Percentiles rank a stretch among this genome's conserved stretches.
phyloP scores from a whole-genome alignment of 2,888 invertebrate species.

The Thymelicus sylvestris region DNA sequence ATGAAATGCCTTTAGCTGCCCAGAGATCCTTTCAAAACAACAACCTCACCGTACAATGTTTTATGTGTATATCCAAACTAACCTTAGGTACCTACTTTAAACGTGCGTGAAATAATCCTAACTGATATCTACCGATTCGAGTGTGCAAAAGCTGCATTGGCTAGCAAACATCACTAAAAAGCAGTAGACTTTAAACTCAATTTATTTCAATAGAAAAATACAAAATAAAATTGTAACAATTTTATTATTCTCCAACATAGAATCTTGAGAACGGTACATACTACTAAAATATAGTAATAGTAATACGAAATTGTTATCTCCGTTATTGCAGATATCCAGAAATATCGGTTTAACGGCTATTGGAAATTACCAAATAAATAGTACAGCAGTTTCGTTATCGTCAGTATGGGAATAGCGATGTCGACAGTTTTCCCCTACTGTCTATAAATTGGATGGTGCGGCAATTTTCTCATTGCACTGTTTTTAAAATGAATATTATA shows the following conservation, averaged over 20 bases:
- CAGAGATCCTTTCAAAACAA: no score
- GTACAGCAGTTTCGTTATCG: constrained; percentile 49
- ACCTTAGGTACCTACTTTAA: no score
- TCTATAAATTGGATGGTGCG: constrained; percentile 71
- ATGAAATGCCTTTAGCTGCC: no score
- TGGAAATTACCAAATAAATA: constrained; percentile 36
- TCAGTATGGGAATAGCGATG: constrained; percentile 63
- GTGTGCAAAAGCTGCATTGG: no score
- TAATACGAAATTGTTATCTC: neutral
- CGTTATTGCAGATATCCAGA: constrained; percentile 1
- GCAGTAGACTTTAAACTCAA: neutral
- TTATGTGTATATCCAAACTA: no score
- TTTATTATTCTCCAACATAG: neutral
- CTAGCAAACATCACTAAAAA: no score
- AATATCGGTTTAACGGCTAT: neutral
- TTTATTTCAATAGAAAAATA: neutral
- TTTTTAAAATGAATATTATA: constrained; percentile 76
- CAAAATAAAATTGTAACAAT: no score
- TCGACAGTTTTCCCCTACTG: constrained; percentile 67
- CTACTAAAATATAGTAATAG: constrained; percentile 1
- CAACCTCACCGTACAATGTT: no score
- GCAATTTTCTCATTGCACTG: constrained; percentile 76
- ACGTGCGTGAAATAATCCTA: no score
- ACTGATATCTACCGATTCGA: no score
- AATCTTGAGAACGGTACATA: neutral